Conservation (phyloP, 2,888 invertebrate genomes). For the Polydrusus cervinus region DNA sequence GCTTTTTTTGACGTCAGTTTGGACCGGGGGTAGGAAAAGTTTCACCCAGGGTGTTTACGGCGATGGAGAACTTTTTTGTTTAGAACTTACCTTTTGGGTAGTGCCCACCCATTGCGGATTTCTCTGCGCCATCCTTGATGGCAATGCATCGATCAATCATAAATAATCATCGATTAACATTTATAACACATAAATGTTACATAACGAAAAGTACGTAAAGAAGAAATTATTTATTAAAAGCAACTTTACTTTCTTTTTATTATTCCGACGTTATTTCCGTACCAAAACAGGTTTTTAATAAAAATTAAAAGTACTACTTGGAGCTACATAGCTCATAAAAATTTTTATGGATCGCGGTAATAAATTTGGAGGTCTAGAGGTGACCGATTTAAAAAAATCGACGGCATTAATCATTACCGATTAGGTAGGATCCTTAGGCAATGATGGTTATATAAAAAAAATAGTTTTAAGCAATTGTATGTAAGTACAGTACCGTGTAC, state of each 20-base stretch:
- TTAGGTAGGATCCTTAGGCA: no score
- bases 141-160: no score
- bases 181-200: conserved; percentile 26
- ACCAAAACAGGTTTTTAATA: conserved; percentile 46
- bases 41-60: no score
- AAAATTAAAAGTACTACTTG: conserved; percentile 30
- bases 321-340: conserved; percentile 12
- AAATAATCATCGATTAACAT: conserved; percentile 9
- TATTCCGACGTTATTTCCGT: conserved; percentile 46
- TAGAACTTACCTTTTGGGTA: no score
- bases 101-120: no score
- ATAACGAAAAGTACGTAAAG: conserved; percentile 29
- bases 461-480: no score
- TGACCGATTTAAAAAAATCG: neutral
- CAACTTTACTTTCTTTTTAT: conserved; percentile 49
- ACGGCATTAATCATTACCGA: neutral
- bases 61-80: no score
- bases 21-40: no score
- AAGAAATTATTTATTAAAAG: conserved; percentile 43
- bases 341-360: conserved; percentile 17
- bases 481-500: neutral
- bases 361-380: conserved; percentile 14
- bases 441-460: neutral
- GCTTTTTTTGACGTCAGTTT: no score
- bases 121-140: no score